Conservation (phyloP, 2,113 vertebrate genomes). For the Donacobius atricapilla region DNA sequence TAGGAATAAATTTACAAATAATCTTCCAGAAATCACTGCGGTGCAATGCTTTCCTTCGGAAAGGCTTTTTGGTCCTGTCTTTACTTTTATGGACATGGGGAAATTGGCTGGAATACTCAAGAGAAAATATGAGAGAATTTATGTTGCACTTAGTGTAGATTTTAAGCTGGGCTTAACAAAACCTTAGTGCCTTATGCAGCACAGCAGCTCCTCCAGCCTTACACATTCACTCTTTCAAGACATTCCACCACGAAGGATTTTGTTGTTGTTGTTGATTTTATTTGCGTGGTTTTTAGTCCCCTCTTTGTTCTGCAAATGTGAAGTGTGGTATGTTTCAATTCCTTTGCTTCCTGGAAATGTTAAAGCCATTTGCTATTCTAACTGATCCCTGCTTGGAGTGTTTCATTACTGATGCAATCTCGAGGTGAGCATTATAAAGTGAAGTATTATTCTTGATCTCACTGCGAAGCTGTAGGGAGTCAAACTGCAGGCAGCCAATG, state of each 20-base stretch:
- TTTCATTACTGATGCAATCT: constrained; percentile 66
- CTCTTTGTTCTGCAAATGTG: constrained; percentile 23
- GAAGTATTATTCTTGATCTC: constrained; percentile 46
- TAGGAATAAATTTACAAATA: neutral
- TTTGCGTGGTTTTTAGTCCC: neutral
- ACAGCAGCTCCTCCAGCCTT: neutral
- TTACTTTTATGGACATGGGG: neutral
- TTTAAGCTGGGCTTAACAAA: neutral
- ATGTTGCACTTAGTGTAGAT: neutral
- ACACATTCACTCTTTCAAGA: neutral
- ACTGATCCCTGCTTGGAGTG: constrained; percentile 58
- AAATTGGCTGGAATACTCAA: neutral
- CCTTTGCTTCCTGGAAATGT: constrained; percentile 43
- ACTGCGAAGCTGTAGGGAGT: constrained; percentile 19
- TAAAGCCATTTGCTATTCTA: constrained; percentile 58
- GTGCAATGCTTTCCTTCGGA: neutral
- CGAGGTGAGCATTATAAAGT: constrained; percentile 56
- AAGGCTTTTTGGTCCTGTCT: neutral
- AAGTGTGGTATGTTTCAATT: constrained; percentile 28
- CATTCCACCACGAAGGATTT: neutral
- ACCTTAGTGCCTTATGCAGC: neutral
- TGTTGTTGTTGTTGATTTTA: neutral
- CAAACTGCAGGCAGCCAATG: constrained; percentile 47
- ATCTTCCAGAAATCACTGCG: neutral
- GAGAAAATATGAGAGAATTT: neutral